Percentiles rank a stretch among this genome's conserved stretches.
These are phyloP conservation scores for Cyprinodon diabolis DNA, from an alignment of 2,797 vertebrate species.

Conservation along the genomic window DNA sequence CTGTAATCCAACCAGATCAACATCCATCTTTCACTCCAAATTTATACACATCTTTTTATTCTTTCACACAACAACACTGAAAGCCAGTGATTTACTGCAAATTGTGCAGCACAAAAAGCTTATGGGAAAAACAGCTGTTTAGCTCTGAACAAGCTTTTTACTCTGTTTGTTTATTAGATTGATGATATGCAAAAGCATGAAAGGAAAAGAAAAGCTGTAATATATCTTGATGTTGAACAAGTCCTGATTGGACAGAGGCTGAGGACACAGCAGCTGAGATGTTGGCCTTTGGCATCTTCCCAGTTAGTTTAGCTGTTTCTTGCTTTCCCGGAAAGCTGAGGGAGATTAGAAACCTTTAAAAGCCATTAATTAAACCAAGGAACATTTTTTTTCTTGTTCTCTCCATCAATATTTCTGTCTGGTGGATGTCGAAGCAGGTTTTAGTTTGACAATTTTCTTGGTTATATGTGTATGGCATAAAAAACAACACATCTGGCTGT, in stretches of 20 bases:
- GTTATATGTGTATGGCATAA: background rate
- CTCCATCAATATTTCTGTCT: background rate
- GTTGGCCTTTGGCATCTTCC: background rate
- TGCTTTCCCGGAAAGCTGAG: background rate
- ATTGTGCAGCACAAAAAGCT: slow-evolving; percentile 5
- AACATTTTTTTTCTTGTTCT: background rate
- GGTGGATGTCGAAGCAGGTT: background rate
- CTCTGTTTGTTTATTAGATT: slow-evolving; percentile 1
- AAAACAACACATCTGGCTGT: background rate
- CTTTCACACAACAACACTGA: slow-evolving; percentile 25
- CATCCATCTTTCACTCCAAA: background rate
- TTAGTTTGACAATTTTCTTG: background rate
- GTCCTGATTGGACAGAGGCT: background rate
- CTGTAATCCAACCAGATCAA: background rate
- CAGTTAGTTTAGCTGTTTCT: background rate
- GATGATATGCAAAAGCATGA: background rate
- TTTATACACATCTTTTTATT: background rate
- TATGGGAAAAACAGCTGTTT: slow-evolving; percentile 1
- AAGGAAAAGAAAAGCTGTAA: background rate
- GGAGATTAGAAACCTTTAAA: background rate
- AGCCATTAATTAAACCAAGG: background rate
- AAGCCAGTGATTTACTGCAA: background rate
- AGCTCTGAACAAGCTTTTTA: background rate
- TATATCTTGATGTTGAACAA: background rate
- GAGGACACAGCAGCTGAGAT: background rate